Conservation (phyloP, 2,113 vertebrate genomes). For the Enhydra lutris region DNA sequence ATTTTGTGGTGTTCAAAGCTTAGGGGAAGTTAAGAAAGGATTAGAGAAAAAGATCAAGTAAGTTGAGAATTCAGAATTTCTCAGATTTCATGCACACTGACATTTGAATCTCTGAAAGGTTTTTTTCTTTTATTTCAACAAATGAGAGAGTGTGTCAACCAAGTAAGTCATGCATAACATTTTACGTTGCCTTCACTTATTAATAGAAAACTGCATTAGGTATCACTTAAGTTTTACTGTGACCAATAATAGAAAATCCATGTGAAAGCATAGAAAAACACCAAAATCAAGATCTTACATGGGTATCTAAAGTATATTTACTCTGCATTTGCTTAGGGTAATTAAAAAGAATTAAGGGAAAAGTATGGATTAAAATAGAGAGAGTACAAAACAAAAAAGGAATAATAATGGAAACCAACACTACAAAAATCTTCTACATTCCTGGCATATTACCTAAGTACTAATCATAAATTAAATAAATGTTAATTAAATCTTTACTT, state of each 20-base stretch:
- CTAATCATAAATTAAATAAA: not conserved
- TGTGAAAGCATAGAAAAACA: not conserved
- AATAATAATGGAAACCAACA: not conserved
- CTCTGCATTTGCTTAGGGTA: not conserved
- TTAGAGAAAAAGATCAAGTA: not conserved
- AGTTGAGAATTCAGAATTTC: not conserved
- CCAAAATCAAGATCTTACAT: not conserved
- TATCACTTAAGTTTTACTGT: not conserved
- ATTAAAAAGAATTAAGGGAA: not conserved
- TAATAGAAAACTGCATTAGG: slow-evolving; percentile 5
- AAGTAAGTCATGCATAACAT: not conserved
- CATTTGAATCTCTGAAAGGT: not conserved
- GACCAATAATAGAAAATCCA: not conserved
- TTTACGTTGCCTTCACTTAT: not conserved
- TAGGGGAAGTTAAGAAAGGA: not conserved
- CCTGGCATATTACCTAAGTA: not conserved
- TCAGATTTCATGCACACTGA: not conserved
- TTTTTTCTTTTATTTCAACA: not conserved
- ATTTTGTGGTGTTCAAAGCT: not conserved
- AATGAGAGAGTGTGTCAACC: not conserved
- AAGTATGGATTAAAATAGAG: not conserved
- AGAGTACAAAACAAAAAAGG: not conserved
- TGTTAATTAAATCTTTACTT: not conserved
- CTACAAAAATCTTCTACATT: not conserved
- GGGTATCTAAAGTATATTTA: not conserved